These are phyloP conservation scores for Cyclophora albipunctata DNA, from an alignment of 2,888 invertebrate genomes.

Conservation along the genomic window DNA sequence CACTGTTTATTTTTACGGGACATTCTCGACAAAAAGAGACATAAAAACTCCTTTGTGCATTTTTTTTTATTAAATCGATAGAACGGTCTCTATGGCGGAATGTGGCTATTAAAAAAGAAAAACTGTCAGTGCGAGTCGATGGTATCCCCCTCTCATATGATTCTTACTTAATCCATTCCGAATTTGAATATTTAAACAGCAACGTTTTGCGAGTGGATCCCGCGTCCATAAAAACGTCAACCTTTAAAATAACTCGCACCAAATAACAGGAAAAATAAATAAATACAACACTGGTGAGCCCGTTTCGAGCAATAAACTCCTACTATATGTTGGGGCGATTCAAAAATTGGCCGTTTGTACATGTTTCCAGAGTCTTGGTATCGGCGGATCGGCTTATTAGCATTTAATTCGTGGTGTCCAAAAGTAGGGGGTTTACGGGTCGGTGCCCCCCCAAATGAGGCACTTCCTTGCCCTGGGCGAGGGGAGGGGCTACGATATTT, in stretches of 20 bases:
- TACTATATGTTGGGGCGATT: conserved; percentile 18
- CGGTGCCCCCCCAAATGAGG: conserved; percentile 68
- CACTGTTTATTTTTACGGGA: conserved; percentile 54
- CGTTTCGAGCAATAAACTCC: conserved; percentile 19
- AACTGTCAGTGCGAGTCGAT: conserved; percentile 20
- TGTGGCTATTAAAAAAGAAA: conserved; percentile 35
- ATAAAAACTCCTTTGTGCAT: conserved; percentile 40
- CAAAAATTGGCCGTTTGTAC: conserved; percentile 29
- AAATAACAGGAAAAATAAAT: conserved; percentile 17
- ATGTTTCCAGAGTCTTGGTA: conserved; percentile 30
- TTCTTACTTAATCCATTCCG: conserved; percentile 16
- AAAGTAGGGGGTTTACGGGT: conserved; percentile 66
- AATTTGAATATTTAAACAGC: conserved; percentile 26
- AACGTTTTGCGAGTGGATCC: conserved; percentile 22
- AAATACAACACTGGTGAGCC: conserved; percentile 16
- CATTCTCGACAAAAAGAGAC: conserved; percentile 26
- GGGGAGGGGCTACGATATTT: conserved; percentile 45
- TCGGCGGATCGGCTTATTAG: conserved; percentile 64
- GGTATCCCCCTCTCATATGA: too few relatives aligned
- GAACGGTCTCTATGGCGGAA: conserved; percentile 26
- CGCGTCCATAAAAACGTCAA: conserved; percentile 8
- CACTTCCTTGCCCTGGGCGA: conserved; percentile 63
- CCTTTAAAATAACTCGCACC: conserved; percentile 12
- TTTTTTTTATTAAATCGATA: conserved; percentile 46
- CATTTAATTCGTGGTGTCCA: conserved; percentile 67